Evolutionary conservation across 2,113 vertebrate species (phyloP), one percentile per base, ranked within the genome.

Genomic region (Bambusicola thoracicus): DNA sequence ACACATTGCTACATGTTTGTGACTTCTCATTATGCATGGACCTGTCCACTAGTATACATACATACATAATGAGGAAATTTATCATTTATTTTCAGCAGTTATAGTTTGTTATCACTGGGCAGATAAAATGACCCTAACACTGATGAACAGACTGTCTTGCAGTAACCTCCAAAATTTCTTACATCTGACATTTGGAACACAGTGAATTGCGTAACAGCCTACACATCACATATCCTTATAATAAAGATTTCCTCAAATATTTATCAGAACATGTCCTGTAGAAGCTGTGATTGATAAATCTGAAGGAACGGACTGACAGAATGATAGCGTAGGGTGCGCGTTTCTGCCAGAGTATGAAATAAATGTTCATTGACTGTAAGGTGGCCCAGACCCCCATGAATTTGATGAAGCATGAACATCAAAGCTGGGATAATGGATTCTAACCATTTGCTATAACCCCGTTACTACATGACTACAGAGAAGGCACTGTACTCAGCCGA

Each of bases 121-220:
- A 3, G 25, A 32, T n/a, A 69, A 87, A 68, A 46, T 41, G 16
- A 32, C 40, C 56, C 30, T 79, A 65, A 25, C 10, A 11, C 12
- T 40, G 74, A 10, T 74, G 68, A 87, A 58, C 20, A 46, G 38
- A 6, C 65, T 82, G 22, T 18, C 11, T 51, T 55, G 18, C 24
- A 46, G 8, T 41, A 44, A 49, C 13, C 36, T 18, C 46, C 34
- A 29, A 56, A 14, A 67, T 36, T 78, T 85, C 49, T 24, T 51
- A 44, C 0, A 0, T 19, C 32, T 24, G 8, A 10, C 53, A 84
- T 20, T 32, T 75, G 48, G 25, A 63, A 58, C 5, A 85, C 81
- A 61, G 75, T 30, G 43, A 75, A 53, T 43, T 20, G 22, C 32
- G 8, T 66, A 65, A 80, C 15, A 49, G 32, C 49, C 36, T 48